Evolutionary conservation across 2,888 invertebrate species (phyloP).

Genomic region (Polydrusus cervinus): DNA sequence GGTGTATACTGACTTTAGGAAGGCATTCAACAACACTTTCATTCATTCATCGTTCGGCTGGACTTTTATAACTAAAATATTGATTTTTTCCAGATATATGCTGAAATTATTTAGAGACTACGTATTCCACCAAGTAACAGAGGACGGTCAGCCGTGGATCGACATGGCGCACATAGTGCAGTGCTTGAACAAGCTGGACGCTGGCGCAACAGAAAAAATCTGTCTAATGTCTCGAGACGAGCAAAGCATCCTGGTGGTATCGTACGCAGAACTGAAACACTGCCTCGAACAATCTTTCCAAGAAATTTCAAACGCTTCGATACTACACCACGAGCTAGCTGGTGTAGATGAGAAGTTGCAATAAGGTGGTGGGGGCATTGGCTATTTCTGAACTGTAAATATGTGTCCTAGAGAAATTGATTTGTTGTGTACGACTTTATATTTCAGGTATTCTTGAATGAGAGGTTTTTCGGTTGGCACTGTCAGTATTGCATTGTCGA

Average conservation of each 20-base stretch:
- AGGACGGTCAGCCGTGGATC: conserved; percentile 95
- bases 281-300: conserved; percentile 94
- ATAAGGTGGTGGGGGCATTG: conserved; percentile 32
- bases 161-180: conserved; percentile 97
- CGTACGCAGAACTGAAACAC: conserved; percentile 95
- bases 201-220: conserved; percentile 88
- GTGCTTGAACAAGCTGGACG: conserved; percentile 94
- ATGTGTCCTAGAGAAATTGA: conserved; percentile 16
- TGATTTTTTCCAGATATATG: conserved; percentile 79
- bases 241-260: conserved; percentile 95
- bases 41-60: too few species aligned
- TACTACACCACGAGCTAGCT: conserved; percentile 51
- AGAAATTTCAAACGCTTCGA: conserved; percentile 74
- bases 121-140: conserved; percentile 95
- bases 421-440: background rate
- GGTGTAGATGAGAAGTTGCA: conserved; percentile 58
- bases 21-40: too few species aligned
- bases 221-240: conserved; percentile 97
- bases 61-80: background rate
- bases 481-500: too few species aligned
- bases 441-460: background rate
- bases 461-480: background rate
- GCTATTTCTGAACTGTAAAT: conserved; percentile 26
- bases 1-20: too few species aligned
- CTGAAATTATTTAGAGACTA: conserved; percentile 98